A percentile compares a stretch with the other conserved stretches of the same genome.
Conservation (phyloP, 2,113 vertebrate species). For the Chlorodrepanis virens region DNA sequence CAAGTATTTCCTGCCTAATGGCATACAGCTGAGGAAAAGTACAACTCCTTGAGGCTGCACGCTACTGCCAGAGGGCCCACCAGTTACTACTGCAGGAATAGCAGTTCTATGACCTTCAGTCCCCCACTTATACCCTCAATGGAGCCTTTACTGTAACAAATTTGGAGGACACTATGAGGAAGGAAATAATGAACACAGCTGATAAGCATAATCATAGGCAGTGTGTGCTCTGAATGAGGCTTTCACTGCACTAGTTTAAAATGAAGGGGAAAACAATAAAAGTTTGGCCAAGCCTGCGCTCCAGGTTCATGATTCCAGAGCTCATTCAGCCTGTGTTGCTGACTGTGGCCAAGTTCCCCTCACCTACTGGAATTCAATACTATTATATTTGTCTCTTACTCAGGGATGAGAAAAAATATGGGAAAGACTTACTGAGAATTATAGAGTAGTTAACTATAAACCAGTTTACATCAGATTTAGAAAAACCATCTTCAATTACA, state of each 20-base stretch:
- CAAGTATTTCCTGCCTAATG: not conserved
- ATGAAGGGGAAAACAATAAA: not conserved
- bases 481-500: not conserved
- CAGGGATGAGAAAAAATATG: not conserved
- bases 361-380: not conserved
- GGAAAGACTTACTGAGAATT: not conserved
- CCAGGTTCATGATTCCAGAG: not conserved
- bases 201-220: not conserved
- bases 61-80: not conserved
- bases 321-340: not conserved
- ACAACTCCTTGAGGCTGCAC: not conserved
- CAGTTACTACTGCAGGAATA: not conserved
- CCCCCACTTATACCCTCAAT: rapidly evolving
- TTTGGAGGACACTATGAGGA: not conserved
- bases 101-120: not conserved
- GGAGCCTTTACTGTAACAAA: not conserved
- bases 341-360: not conserved
- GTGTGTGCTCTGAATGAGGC: not conserved
- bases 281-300: not conserved
- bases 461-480: not conserved
- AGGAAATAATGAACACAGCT: not conserved
- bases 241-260: not conserved
- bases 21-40: not conserved
- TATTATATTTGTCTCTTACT: not conserved
- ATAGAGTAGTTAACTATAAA: not conserved